Evolutionary conservation across 2,113 vertebrate genomes (phyloP).

Genomic region (Passer montanus): DNA sequence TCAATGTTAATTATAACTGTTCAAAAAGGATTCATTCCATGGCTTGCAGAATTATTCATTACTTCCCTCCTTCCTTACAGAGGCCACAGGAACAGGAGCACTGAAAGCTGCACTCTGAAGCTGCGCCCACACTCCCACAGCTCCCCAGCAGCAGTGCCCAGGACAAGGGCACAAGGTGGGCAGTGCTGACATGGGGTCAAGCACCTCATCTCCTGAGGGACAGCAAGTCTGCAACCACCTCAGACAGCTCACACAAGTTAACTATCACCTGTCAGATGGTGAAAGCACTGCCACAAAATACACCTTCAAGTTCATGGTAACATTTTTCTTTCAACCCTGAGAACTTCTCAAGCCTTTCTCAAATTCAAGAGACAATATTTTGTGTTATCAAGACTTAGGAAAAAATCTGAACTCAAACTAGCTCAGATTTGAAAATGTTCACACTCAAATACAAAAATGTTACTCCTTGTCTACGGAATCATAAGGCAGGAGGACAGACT

Average conservation of each 20-base stretch:
- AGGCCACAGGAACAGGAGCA: background rate
- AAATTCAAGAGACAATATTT: background rate
- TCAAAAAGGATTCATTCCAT: background rate
- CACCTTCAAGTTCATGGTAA: fast-evolving
- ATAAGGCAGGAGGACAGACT: background rate
- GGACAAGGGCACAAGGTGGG: fast-evolving
- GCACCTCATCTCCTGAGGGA: background rate
- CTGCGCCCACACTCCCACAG: background rate
- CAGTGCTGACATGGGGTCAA: fast-evolving
- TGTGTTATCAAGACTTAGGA: background rate
- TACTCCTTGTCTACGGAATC: background rate
- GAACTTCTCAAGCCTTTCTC: background rate
- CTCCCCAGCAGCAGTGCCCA: background rate
- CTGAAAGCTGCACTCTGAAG: background rate
- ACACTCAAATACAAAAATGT: background rate
- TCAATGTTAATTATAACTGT: background rate
- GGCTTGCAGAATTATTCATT: background rate
- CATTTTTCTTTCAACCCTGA: background rate
- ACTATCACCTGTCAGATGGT: background rate
- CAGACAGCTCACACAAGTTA: background rate
- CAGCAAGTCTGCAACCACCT: background rate
- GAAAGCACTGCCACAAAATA: background rate
- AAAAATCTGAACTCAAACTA: background rate
- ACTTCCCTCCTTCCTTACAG: background rate
- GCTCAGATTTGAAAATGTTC: background rate